A percentile compares a stretch with the other conserved stretches of the same genome.
phyloP scores from a whole-genome alignment of 2,113 vertebrate genomes.

The Phasianus colchicus region DNA sequence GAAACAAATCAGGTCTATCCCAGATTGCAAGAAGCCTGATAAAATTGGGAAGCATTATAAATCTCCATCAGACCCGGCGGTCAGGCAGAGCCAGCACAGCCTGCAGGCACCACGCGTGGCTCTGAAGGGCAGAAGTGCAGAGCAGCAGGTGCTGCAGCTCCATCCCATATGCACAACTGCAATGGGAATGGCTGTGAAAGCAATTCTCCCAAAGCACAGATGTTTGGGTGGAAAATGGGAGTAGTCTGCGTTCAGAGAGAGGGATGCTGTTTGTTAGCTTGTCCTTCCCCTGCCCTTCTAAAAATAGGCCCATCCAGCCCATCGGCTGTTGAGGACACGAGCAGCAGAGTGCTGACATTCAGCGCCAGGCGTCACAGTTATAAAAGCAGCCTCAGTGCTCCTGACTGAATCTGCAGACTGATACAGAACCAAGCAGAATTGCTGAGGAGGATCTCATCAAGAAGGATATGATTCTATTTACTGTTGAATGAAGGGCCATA shows the following conservation, averaged over 20 bases:
- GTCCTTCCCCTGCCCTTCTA: not conserved
- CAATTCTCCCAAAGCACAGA: not conserved
- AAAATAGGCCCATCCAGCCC: not conserved
- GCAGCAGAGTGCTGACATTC: not conserved
- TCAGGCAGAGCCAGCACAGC: not conserved
- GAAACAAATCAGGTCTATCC: not conserved
- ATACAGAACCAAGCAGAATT: not conserved
- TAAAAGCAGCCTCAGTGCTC: not conserved
- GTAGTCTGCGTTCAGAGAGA: not conserved
- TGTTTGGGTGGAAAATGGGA: not conserved
- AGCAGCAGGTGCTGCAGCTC: not conserved
- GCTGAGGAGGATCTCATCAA: not conserved
- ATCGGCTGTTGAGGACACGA: not conserved
- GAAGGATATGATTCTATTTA: conserved; percentile 25
- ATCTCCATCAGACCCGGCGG: not conserved
- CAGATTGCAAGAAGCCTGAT: not conserved
- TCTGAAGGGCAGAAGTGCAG: not conserved
- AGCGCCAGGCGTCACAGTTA: not conserved
- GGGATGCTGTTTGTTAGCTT: not conserved
- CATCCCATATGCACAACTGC: not conserved
- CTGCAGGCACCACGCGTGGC: not conserved
- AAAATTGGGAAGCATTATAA: not conserved
- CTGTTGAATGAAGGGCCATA: conserved; percentile 19
- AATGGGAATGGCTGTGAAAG: not conserved
- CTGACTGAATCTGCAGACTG: not conserved